Evolutionary conservation across 2,888 invertebrate genomes (phyloP).

Genomic region (Hesperia comma): DNA sequence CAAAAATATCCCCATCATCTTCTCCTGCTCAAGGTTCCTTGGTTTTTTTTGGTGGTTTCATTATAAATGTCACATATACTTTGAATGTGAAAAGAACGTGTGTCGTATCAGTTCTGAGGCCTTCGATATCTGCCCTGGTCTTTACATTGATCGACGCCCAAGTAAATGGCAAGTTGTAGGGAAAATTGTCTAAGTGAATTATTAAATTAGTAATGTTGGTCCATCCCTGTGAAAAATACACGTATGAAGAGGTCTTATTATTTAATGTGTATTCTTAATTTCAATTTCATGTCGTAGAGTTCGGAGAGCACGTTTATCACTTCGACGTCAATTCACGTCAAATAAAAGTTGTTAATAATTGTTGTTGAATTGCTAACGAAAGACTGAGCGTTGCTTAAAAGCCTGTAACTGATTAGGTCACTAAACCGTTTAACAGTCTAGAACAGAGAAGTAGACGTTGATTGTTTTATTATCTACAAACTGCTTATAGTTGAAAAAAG

Average conservation of each 20-base stretch:
- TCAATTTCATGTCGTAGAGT: no score
- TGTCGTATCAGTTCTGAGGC: constrained; percentile 14
- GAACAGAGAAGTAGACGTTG: no score
- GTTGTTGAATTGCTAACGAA: no score
- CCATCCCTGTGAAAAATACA: constrained; percentile 16
- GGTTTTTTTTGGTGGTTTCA: constrained; percentile 27
- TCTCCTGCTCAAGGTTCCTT: background rate
- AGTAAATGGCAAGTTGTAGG: constrained; percentile 28
- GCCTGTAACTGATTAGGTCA: no score
- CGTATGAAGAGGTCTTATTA: background rate
- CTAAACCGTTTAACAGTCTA: no score
- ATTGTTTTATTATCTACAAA: no score
- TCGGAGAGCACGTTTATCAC: no score
- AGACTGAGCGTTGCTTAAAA: no score
- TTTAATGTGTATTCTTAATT: no score
- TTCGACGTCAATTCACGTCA: no score
- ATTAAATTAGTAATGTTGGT: constrained; percentile 12
- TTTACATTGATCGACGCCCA: constrained; percentile 32
- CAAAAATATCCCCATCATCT: background rate
- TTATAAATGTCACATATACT: constrained; percentile 18
- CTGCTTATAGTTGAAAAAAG: background rate
- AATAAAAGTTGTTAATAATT: no score
- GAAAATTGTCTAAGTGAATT: constrained; percentile 29
- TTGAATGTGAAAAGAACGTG: constrained; percentile 17
- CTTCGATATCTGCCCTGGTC: constrained; percentile 22